Base-by-base conservation (phyloP, 1,140 invertebrate species). In the Lethrus apterus region DNA sequence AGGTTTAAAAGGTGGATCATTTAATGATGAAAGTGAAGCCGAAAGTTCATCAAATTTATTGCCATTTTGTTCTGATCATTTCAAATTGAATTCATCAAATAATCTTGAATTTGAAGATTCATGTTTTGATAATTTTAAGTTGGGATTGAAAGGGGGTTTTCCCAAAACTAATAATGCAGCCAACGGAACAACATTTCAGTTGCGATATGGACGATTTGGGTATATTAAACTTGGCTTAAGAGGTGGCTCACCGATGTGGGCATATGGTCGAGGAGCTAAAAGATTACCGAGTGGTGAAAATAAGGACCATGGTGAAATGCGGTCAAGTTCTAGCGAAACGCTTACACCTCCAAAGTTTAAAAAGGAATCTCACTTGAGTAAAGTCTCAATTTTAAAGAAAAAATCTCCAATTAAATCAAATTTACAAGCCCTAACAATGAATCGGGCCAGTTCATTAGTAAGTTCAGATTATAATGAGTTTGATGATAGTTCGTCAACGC, bases 161-260 rank as follows among this genome's bases (percentile, higher is more conserved):
- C 60, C 68, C 1, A n/a, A n/a, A n/a, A n/a, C n/a, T n/a, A 70
- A 74, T 44, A 72, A 74, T 58, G 68, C 71, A 48, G 54, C 68
- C 44, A 74, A 73, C 56, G 72, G 74, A 2, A 60, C 77, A 19
- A 76, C 74, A 2, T 59, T 71, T 9, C 65, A 69, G 3, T 63
- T 59, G 2, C 61, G 65, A 47, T 74, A 75, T 34, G 72, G 68
- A 4, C 65, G 68, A 32, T 73, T 67, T 52, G 71, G 71, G 10
- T 80, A 77, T 57, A 69, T 75, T 41, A 78, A 78, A 54, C 62
- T 83, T 1, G 84, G 62, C 13, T 66, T 87, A 1, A 67, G 77
- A 50, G 84, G 84, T 7, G 84, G 84, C 2, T 77, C 80, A 0
- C 84, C 84, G 0, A 83, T 84, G 72, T 84, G 81, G 78, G 69